Percentiles rank a stretch among this genome's conserved stretches.
phyloP scores from a whole-genome alignment of 1,140 invertebrate genomes.

The Bombus impatiens region DNA sequence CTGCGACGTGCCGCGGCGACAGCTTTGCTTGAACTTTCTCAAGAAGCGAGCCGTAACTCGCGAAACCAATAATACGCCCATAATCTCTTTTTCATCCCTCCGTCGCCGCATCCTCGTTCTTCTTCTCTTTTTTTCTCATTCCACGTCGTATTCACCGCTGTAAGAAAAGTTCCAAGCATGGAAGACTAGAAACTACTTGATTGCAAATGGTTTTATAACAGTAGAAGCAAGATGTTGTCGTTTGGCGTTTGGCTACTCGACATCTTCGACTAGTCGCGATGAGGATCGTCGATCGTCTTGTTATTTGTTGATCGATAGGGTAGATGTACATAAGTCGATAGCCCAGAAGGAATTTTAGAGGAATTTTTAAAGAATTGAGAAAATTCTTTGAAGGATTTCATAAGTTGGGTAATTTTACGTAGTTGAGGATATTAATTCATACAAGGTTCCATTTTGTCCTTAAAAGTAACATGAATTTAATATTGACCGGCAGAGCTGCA shows the following conservation, averaged over 20 bases:
- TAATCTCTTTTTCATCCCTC: constrained; percentile 34
- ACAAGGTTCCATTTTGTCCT: not conserved
- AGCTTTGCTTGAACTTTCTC: constrained; percentile 46
- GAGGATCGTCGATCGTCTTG: not conserved
- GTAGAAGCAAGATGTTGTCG: not conserved
- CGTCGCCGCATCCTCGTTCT: not conserved
- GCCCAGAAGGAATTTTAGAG: not conserved
- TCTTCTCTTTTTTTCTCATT: not conserved
- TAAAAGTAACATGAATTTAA: constrained; percentile 1
- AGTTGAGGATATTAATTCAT: not conserved
- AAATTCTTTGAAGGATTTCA: not conserved
- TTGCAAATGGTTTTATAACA: not conserved
- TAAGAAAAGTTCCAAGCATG: constrained; percentile 11
- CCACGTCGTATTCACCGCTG: not conserved
- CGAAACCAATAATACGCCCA: constrained; percentile 52
- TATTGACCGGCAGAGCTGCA: not conserved
- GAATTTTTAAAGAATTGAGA: not conserved
- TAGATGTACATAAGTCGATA: too few relatives aligned
- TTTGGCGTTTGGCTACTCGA: not conserved
- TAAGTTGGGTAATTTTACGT: not conserved
- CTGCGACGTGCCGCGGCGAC: constrained; percentile 38
- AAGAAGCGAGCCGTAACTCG: constrained; percentile 52
- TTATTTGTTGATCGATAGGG: not conserved
- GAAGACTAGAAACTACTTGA: not conserved
- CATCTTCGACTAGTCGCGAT: not conserved